These are phyloP conservation scores for Tangara arthus DNA, from an alignment of 2,797 vertebrate genomes.

Conservation along the genomic window DNA sequence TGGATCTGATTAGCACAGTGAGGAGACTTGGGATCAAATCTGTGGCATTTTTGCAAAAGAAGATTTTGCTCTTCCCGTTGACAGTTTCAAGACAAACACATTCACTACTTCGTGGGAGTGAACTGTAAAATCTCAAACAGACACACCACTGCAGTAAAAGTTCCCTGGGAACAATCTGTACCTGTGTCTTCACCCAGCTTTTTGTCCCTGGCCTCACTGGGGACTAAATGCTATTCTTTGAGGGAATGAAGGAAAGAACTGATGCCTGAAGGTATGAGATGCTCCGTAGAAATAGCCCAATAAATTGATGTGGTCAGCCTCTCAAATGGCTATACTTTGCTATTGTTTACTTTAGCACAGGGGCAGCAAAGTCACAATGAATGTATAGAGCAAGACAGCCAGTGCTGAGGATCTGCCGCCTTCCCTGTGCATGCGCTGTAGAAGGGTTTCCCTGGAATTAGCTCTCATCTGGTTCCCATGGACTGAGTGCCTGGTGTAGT, in stretches of 20 bases:
- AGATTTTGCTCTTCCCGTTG: neutral
- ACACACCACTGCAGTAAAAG: neutral
- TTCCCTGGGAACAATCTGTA: neutral
- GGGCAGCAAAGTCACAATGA: neutral
- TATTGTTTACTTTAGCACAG: fast-evolving
- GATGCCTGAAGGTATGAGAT: neutral
- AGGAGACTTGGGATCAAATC: neutral
- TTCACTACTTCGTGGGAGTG: fast-evolving
- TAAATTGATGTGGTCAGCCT: neutral
- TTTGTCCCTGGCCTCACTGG: neutral
- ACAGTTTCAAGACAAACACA: fast-evolving
- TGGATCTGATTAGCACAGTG: neutral
- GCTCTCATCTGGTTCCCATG: neutral
- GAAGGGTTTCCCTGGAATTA: neutral
- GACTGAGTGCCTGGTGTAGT: neutral
- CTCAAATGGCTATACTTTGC: neutral
- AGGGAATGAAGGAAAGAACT: neutral
- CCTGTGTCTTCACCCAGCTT: neutral
- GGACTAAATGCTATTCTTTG: neutral
- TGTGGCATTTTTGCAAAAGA: neutral
- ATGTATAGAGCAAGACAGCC: neutral
- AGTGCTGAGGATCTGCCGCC: neutral
- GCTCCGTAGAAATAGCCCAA: neutral
- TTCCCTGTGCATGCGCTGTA: neutral
- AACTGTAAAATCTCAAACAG: neutral